Base-by-base conservation (phyloP, 2,797 vertebrate species). In the Ambastaia sidthimunki region DNA sequence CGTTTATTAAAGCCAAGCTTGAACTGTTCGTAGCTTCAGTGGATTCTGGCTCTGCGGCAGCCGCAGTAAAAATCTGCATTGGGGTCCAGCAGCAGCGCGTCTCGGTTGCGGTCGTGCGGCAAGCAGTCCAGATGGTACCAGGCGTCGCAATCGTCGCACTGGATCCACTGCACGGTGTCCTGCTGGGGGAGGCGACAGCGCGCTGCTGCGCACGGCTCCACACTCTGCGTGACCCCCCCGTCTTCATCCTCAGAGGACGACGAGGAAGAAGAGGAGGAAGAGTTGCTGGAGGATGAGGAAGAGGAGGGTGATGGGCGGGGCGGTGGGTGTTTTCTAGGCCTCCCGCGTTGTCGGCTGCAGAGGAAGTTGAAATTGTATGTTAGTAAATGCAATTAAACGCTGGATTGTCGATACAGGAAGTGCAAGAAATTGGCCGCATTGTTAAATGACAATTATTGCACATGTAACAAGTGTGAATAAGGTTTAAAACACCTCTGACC, bases 91-190 rank as follows among this genome's bases (percentile, higher is more conserved):
- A 94, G 89, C 18, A 93, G 90, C 71, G 92, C 91, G 76, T 92
- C 90, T 78, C 92, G 93, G 86, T 72, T 72, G 90, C 93, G 7
- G 91, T 90, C 28, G 25, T 55, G 76, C 10, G 90, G 92, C 31
- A 94, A 93, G 44, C 95, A 96, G 88, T 94, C 93, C 25, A 95
- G 82, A 47, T 95, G 95, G 89, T 93, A 96, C 95, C 96, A 96
- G 84, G 92, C 90, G 21, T 96, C 95, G 21, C 94, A 97, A 85
- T 94, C 93, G 74, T 96, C 95, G 1, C 95, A 96, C 90, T 96
- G 95, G 90, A 97, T 95, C 95, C 95, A 96, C 91, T 95, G 93
- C 83, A 96, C 94, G 1, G 92, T 95, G 88, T 96, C 96, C 86
- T 95, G 95, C 88, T 96, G 94, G 0, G 95, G 95, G 25, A 95